These are phyloP conservation scores for Megamerina dolium DNA, from an alignment of 2,888 invertebrate species.

Conservation along the genomic window DNA sequence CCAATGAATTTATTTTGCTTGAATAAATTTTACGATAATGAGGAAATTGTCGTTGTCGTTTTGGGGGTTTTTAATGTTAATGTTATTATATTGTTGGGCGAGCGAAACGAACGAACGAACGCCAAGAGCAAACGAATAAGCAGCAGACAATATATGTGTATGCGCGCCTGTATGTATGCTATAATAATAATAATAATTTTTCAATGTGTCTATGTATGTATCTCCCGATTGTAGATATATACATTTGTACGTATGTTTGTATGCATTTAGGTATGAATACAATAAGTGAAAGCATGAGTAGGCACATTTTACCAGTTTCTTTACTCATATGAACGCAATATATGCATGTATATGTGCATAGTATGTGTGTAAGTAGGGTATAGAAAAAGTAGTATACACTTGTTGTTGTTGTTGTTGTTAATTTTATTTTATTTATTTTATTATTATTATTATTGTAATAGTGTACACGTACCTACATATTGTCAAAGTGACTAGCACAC, in stretches of 20 bases:
- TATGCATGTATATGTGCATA: not conserved
- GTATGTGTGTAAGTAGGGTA: constrained; percentile 1
- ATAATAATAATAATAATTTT: too few relatives aligned
- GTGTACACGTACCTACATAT: too few relatives aligned
- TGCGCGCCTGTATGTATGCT: constrained; percentile 12
- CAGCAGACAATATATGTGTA: constrained; percentile 2
- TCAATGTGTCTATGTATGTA: too few relatives aligned
- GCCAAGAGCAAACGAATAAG: too few relatives aligned
- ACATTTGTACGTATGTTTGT: too few relatives aligned
- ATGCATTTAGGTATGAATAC: too few relatives aligned
- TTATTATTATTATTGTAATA: constrained; percentile 15
- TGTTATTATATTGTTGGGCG: constrained; percentile 27
- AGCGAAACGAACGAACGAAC: too few relatives aligned
- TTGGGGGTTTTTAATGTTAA: constrained; percentile 43
- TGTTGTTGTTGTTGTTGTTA: constrained; percentile 3
- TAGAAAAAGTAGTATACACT: constrained; percentile 3
- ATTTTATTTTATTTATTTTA: constrained; percentile 11
- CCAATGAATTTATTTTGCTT: constrained; percentile 50
- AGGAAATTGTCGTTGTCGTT: constrained; percentile 38
- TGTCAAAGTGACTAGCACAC: too few relatives aligned
- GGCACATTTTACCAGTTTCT: not conserved
- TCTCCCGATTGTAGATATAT: too few relatives aligned
- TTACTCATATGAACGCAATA: not conserved
- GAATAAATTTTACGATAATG: constrained; percentile 50
- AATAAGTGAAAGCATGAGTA: constrained; percentile 8